These are phyloP conservation scores for Pangasius macronema DNA, from an alignment of 2,797 vertebrate species.

Conservation along the genomic window DNA sequence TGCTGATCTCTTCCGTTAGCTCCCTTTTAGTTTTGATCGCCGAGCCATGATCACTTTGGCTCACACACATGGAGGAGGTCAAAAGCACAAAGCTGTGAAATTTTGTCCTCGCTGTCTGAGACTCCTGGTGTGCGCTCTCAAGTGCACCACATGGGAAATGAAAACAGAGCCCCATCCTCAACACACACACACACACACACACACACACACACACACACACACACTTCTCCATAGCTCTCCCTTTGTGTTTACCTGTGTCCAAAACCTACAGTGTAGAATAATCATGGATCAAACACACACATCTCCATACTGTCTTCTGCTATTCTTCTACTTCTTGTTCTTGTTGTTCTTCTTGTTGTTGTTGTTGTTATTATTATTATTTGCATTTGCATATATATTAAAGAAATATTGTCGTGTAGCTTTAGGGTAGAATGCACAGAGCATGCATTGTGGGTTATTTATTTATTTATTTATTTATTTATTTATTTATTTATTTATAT, in stretches of 20 bases:
- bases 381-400: slow-evolving; percentile 85
- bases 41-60: slow-evolving; percentile 76
- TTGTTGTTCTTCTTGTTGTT: slow-evolving; percentile 60
- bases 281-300: not conserved
- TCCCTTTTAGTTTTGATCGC: slow-evolving; percentile 78
- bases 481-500: slow-evolving; percentile 37
- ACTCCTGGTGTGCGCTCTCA: slow-evolving; percentile 47
- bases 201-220: slow-evolving; percentile 2
- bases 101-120: slow-evolving; percentile 62
- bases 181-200: not conserved
- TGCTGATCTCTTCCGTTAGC: slow-evolving; percentile 79
- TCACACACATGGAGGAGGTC: slow-evolving; percentile 56
- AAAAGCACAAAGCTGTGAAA: slow-evolving; percentile 79
- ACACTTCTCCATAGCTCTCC: slow-evolving; percentile 30
- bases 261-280: slow-evolving; percentile 48
- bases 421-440: slow-evolving; percentile 90
- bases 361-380: slow-evolving; percentile 52
- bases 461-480: slow-evolving; percentile 77
- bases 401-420: slow-evolving; percentile 96
- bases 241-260: slow-evolving; percentile 56
- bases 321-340: too few species aligned
- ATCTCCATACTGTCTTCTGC: not conserved
- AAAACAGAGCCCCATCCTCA: slow-evolving; percentile 19
- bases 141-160: slow-evolving; percentile 49
- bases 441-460: slow-evolving; percentile 50